phyloP scores from a whole-genome alignment of 2,797 vertebrate species.

The Dicrostonyx torquatus region DNA sequence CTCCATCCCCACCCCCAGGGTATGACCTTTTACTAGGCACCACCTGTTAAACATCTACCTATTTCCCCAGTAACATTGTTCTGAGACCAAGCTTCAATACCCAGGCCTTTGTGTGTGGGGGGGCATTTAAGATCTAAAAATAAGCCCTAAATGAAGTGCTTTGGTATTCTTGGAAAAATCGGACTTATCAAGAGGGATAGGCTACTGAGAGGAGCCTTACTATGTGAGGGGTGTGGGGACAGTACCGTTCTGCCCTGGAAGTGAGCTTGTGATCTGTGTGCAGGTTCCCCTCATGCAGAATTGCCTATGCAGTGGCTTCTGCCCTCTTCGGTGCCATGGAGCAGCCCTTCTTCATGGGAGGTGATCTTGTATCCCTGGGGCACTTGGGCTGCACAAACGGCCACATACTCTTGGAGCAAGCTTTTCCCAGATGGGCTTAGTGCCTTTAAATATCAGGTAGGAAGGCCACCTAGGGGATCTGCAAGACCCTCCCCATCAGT shows the following conservation, averaged over 20 bases:
- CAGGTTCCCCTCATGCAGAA: neutral
- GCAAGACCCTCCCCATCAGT: neutral
- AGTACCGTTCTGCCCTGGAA: rapidly evolving
- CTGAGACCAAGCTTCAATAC: neutral
- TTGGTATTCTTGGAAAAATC: neutral
- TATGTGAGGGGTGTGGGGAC: neutral
- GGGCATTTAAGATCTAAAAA: neutral
- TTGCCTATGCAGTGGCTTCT: neutral
- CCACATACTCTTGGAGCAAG: rapidly evolving
- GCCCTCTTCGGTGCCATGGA: neutral
- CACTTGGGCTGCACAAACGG: neutral
- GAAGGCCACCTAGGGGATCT: neutral
- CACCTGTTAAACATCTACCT: neutral
- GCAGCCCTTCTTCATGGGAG: neutral
- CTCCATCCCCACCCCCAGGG: neutral
- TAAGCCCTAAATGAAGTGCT: neutral
- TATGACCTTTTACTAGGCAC: too few relatives aligned
- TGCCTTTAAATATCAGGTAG: neutral
- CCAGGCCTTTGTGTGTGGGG: neutral
- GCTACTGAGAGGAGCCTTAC: neutral
- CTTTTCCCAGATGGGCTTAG: neutral
- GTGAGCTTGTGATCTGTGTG: neutral
- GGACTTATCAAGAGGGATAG: neutral
- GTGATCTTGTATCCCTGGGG: neutral
- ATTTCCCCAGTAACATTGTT: neutral